Base-by-base conservation (phyloP, 2,797 vertebrate genomes). In the Myotis myotis region DNA sequence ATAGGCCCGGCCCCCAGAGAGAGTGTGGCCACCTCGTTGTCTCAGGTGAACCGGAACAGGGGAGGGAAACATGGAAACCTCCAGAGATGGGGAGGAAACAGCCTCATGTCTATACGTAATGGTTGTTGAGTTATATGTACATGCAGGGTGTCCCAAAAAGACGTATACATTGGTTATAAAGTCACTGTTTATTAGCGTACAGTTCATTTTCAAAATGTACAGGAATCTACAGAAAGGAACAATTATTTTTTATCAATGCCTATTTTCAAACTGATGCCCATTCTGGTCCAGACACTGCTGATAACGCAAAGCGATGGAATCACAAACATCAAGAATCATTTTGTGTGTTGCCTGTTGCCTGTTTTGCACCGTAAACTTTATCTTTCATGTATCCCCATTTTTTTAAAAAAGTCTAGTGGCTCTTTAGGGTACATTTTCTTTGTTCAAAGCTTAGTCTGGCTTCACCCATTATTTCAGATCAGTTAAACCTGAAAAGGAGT, bases 1-100 rank as follows among this genome's bases (percentile, higher is more conserved):
- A 20, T 23, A 15, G 28, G 17, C 20, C 36, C 19, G 15, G 19
- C 5, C 5, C 44, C 36, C 30, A 57, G 38, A 6, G 3, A 36
- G n/a, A 55, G 28, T 0, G 19, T 1, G 16, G 53, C 20, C 4
- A 8, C 23, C 20, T 38, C 19, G 0, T 38, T 53, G 55, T 33
- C 70, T 8, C n/a, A 87, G 75, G 47, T 23, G 66, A 66, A 25
- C 23, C 60, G 49, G 75, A 74, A 62, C 33, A 44, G 20, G 49
- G n/a, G 36, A 68, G 9, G 64, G 33, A 33, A 28, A 64, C 30
- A 23, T 17, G 5, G 36, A 78, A 92, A 17, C 22, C 23, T 71
- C 53, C 49, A 10, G 72, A 89, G 55, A 79, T 15, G 6, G 0
- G 12, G 20, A 36, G 47, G 71, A 53, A 75, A n/a, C 16, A 22